Percentiles rank a stretch among this genome's conserved stretches.
Evolutionary conservation across 2,888 invertebrate genomes (phyloP).

Genomic region (Machimus atricapillus): DNA sequence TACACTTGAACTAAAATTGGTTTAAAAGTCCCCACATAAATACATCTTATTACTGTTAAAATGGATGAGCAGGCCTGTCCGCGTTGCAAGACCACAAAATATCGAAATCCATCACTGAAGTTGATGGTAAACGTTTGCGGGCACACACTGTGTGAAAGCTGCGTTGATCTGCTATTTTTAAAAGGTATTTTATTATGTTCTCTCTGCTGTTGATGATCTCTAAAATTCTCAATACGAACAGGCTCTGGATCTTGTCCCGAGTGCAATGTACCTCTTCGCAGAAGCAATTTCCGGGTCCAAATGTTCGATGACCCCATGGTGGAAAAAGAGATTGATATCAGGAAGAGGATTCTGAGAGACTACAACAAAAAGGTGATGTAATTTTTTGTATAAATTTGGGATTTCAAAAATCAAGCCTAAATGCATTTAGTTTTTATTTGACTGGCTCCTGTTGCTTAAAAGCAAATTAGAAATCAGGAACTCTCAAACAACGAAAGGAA

Average conservation of each 20-base stretch:
- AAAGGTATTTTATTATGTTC: conserved; percentile 71
- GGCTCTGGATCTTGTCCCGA: conserved; percentile 95
- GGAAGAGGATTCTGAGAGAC: conserved; percentile 85
- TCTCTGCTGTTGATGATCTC: background rate
- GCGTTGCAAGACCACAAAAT: conserved; percentile 95
- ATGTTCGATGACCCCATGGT: conserved; percentile 95
- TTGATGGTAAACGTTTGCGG: conserved; percentile 99
- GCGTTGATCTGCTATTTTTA: conserved; percentile 93
- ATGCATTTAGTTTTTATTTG: too few species aligned
- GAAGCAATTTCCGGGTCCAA: conserved; percentile 92
- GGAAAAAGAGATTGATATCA: conserved; percentile 96
- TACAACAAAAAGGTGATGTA: conserved; percentile 79
- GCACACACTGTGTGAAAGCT: conserved; percentile 96
- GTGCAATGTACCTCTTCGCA: conserved; percentile 85
- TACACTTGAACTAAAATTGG: background rate
- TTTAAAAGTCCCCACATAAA: too few species aligned
- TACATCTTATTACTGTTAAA: background rate
- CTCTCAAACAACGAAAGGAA: too few species aligned
- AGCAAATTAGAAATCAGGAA: too few species aligned
- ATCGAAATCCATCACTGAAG: conserved; percentile 94
- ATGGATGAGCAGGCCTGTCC: conserved; percentile 71
- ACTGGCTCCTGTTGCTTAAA: too few species aligned
- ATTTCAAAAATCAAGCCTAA: too few species aligned
- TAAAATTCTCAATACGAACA: conserved; percentile 55
- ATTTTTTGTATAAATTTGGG: background rate